These are phyloP conservation scores for Parapristionchus giblindavisi DNA, from an alignment of 2,888 invertebrate genomes.

Conservation along the genomic window DNA sequence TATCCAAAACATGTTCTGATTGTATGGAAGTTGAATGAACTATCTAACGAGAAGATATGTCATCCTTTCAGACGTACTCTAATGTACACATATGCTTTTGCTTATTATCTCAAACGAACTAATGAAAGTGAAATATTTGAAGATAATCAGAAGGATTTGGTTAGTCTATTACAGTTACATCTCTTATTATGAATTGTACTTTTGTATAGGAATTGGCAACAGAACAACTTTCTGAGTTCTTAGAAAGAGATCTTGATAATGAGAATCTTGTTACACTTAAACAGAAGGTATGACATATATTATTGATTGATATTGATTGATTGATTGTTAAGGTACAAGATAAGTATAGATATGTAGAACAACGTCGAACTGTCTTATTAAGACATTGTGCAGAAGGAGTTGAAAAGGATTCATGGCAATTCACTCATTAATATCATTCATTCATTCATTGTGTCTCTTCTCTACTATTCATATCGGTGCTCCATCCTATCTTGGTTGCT, in stretches of 20 bases:
- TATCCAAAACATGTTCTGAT: too few species aligned
- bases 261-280: conserved; percentile 96
- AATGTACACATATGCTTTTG: conserved; percentile 99
- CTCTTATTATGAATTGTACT: background rate
- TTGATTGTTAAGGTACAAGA: conserved; percentile 62
- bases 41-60: conserved; percentile 73
- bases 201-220: conserved; percentile 87
- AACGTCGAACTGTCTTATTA: conserved; percentile 90
- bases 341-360: conserved; percentile 90
- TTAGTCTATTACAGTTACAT: background rate
- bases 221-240: conserved; percentile 93
- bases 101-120: conserved; percentile 95
- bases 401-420: conserved; percentile 97
- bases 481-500: too few species aligned
- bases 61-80: conserved; percentile 86
- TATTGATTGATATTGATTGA: background rate
- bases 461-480: too few species aligned
- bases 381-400: conserved; percentile 99
- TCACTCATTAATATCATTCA: conserved; percentile 44
- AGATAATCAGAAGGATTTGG: conserved; percentile 70
- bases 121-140: conserved; percentile 99
- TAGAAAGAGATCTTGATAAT: conserved; percentile 95
- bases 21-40: too few species aligned
- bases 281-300: conserved; percentile 81
- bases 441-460: too few species aligned